Percentiles rank a stretch among this genome's conserved stretches.
Evolutionary conservation across 2,888 invertebrate species (phyloP).

Genomic region (Drosophila suboccidentalis): DNA sequence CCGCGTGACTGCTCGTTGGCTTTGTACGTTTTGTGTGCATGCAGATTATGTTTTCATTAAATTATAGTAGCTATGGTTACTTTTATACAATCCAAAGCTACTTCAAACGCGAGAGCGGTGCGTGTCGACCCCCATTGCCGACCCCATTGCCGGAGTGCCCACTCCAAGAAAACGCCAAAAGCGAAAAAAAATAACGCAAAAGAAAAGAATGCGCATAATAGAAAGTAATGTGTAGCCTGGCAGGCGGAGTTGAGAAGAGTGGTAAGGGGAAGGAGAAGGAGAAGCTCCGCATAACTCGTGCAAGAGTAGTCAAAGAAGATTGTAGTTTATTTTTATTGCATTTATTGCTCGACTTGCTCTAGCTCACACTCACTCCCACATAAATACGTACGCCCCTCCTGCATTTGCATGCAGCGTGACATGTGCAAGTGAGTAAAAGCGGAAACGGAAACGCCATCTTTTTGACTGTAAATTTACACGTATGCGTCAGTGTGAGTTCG

Average conservation of each 20-base stretch:
- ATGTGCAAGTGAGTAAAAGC: constrained; percentile 57
- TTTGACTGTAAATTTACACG: constrained; percentile 73
- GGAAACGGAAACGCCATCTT: constrained; percentile 69
- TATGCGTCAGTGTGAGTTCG: constrained; percentile 45
- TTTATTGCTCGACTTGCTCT: constrained; percentile 54
- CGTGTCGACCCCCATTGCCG: constrained; percentile 50
- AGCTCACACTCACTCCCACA: background rate
- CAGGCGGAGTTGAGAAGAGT: background rate
- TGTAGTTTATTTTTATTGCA: constrained; percentile 79
- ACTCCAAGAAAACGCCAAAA: constrained; percentile 40
- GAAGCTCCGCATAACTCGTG: constrained; percentile 38
- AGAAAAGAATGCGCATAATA: constrained; percentile 69
- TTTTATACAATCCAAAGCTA: constrained; percentile 77
- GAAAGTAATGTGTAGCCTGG: constrained; percentile 59
- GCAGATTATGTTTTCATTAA: constrained; percentile 82
- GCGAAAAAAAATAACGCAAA: constrained; percentile 41
- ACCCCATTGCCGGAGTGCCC: constrained; percentile 29
- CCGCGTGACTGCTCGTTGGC: constrained; percentile 12
- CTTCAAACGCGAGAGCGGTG: constrained; percentile 68
- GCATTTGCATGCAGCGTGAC: constrained; percentile 72
- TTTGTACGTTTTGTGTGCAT: constrained; percentile 57
- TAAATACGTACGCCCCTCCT: constrained; percentile 23
- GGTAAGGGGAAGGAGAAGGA: background rate
- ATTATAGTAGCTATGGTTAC: constrained; percentile 82
- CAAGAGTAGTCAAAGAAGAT: constrained; percentile 64